These are phyloP conservation scores for Tachysurus vachellii DNA, from an alignment of 2,113 vertebrate species.

Conservation along the genomic window DNA sequence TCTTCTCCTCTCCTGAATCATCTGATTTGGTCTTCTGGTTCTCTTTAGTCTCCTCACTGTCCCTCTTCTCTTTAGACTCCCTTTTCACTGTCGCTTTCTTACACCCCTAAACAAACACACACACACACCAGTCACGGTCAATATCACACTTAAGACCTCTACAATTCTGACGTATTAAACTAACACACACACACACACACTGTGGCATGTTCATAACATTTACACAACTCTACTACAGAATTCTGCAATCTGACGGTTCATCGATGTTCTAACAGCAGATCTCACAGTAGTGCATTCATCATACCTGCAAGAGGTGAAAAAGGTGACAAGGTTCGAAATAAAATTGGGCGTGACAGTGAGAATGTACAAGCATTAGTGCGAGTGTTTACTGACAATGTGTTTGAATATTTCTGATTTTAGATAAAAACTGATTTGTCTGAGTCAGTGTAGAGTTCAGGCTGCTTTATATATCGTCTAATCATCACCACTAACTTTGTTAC, in stretches of 20 bases:
- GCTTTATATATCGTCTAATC: not conserved
- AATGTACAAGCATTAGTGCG: fast-evolving
- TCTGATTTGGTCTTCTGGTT: conserved; percentile 93
- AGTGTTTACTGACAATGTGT: not conserved
- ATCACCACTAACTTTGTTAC: no score
- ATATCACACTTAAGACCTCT: not conserved
- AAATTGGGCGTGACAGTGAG: not conserved
- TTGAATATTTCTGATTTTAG: not conserved
- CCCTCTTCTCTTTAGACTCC: conserved; percentile 89
- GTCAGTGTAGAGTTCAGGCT: not conserved
- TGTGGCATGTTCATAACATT: not conserved
- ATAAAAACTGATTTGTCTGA: not conserved
- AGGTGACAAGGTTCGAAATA: no score
- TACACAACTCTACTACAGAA: not conserved
- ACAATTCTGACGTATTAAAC: not conserved
- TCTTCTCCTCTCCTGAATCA: conserved; percentile 96
- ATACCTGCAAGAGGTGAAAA: no score
- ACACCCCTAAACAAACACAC: conserved; percentile 62
- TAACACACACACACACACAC: not conserved
- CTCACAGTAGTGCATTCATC: no score
- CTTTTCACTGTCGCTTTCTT: conserved; percentile 83
- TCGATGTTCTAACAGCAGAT: not conserved
- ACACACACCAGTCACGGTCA: not conserved
- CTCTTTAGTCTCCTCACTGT: conserved; percentile 91
- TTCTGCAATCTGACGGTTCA: not conserved